Base-by-base conservation (phyloP, 2,113 vertebrate species). In the Anarhynchus alexandrinus region DNA sequence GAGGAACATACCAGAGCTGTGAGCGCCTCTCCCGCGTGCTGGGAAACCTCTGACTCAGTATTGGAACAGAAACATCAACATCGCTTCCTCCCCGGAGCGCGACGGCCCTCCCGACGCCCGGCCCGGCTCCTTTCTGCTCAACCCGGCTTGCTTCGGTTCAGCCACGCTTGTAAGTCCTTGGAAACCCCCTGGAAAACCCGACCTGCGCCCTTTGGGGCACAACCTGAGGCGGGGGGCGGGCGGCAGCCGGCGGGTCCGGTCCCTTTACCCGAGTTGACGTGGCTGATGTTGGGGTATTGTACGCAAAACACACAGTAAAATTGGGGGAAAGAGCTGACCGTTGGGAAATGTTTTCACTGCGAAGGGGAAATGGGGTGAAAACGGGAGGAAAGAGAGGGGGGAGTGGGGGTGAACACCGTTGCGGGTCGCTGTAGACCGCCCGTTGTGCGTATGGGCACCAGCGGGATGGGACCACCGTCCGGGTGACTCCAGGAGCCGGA, bases 391-490 rank as follows among this genome's bases (percentile, higher is more conserved):
- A n/a, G 34, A 12, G 27, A 12, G 27, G 29, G 29, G n/a, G 38
- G 20, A 30, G 2, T 9, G 6, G n/a, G 21, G 13, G 2, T 29
- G 36, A 13, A 9, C 29, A 6, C 12, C 12, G 3, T 3, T 4
- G 4, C 20, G 7, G 45, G 30, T 47, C 6, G 32, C 43, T 29
- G 0, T 5, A 11, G 51, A 11, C 9, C 36, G 26, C 34, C 25
- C 6, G 0, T 11, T 2, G 43, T 6, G 8, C 17, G 0, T 5
- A 3, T 17, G 4, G 47, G 29, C 42, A 34, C 32, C 23, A 10
- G 3, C 8, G 6, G 76, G 26, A 3, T 9, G 22, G 15, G 25
- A 61, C 8, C 19, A 1, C 2, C 11, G 12, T 27, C 45, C 14
- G 13, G 0, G 30, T 3, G 12, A 8, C 64, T 21, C 17, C 27